Base-by-base conservation (phyloP, 1,140 invertebrate genomes). In the Drosophila melanogaster region DNA sequence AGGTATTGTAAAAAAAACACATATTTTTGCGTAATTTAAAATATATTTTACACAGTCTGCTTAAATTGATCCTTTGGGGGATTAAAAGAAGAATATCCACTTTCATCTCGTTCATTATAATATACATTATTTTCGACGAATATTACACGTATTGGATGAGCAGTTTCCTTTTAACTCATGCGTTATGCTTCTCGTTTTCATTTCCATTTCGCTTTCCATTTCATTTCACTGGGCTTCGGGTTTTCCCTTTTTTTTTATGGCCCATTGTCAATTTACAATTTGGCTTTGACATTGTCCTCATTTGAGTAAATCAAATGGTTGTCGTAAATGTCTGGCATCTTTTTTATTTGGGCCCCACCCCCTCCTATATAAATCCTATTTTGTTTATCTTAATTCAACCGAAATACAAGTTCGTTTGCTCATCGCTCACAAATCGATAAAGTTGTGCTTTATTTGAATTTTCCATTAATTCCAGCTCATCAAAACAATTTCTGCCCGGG, bases 341-440 rank as follows among this genome's bases (percentile, higher is more conserved):
- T 33, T 40, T 59, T 61, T 43, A 76, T 67, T 30, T 7, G 38
- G 26, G 51, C 35, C 41, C 38, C 70, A n/a, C n/a, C n/a, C n/a
- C n/a, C n/a, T n/a, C n/a, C n/a, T n/a, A 80, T 74, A 81, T 80
- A 85, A 85, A 85, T 81, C 81, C 81, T 71, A 86, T 85, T 85
- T 71, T 81, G 74, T 85, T 75, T 86, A 85, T 86, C 81, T 86
- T 86, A 86, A 86, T 85, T 86, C 49, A 75, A 49, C 74, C 81
- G 74, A 78, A 75, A 10, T 10, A 57, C 74, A 41, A 62, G 61
- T 67, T 64, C 44, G 24, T 56, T 62, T 71, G 60, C 15, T 12
- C 33, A 7, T 2, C 6, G 12, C 46, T 38, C 46, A 17, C 43
- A 55, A 74, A 75, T 75, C 71, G 71, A 75, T 75, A 65, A 75